Conservation (phyloP, 2,113 vertebrate species). For the Corythoichthys intestinalis region DNA sequence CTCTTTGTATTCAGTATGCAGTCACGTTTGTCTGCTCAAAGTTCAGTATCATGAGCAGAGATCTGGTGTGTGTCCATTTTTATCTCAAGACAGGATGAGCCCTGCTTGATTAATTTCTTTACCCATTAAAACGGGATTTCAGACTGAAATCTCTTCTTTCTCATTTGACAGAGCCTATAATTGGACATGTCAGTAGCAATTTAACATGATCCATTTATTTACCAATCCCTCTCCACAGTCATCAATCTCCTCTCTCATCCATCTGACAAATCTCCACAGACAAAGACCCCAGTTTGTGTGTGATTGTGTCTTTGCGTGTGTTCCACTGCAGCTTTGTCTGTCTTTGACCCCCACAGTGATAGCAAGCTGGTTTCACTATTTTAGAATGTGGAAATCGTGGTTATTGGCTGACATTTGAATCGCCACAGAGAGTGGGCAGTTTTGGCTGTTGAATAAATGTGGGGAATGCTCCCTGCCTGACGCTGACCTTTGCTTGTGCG, state of each 20-base stretch:
- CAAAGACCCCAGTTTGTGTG: conserved; percentile 7
- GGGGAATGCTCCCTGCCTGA: conserved; percentile 55
- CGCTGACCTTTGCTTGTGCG: conserved; percentile 63
- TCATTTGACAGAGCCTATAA: conserved; percentile 70
- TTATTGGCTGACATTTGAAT: conserved; percentile 73
- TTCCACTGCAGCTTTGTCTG: conserved; percentile 27
- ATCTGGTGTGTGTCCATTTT: conserved; percentile 43
- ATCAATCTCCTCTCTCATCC: conserved; percentile 61
- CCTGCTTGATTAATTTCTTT: conserved; percentile 60
- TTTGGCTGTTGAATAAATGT: conserved; percentile 64
- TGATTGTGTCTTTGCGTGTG: conserved; percentile 24
- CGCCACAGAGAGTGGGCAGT: conserved; percentile 38
- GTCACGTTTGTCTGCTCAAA: conserved; percentile 15
- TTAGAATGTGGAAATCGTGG: conserved; percentile 55
- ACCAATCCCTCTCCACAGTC: conserved; percentile 60
- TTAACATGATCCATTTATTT: conserved; percentile 74
- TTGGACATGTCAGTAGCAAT: conserved; percentile 73
- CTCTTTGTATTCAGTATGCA: not conserved
- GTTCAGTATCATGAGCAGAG: conserved; percentile 39
- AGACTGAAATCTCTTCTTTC: conserved; percentile 47
- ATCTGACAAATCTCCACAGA: conserved; percentile 13
- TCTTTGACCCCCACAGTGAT: conserved; percentile 49
- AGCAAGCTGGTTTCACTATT: conserved; percentile 51
- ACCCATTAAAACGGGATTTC: conserved; percentile 61
- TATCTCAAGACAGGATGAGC: conserved; percentile 42